Base-by-base conservation (phyloP, 2,113 vertebrate species). In the Spilogale gracilis region DNA sequence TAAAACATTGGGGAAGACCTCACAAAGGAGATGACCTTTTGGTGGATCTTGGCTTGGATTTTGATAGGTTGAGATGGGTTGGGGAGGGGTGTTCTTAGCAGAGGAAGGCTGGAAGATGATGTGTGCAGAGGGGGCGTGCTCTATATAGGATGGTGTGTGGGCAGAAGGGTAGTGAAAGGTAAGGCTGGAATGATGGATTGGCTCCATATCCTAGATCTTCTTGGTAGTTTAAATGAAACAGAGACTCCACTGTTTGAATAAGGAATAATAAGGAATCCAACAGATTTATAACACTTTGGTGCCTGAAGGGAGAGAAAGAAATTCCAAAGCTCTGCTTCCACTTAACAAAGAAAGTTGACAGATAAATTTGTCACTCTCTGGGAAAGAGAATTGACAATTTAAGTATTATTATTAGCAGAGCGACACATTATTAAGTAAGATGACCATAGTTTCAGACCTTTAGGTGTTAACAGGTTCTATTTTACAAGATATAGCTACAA, bases 281-380 rank as follows among this genome's bases (percentile, higher is more conserved):
- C 23, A 23, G 50, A 25, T 82, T 95, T 73, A 79, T 45, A 80
- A 94, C 12, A 61, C 9, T 74, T 94, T 56, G 11, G 0, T 80
- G 43, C 32, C 48, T 94, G 45, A 78, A 50, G n/a, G 69, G 52
- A 82, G 63, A 80, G 58, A 89, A 79, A 90, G 38, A 96, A 82
- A 74, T 76, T 85, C 58, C 76, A 92, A 89, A 95, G 52, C 20
- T 76, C 45, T 90, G 92, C 52, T 83, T 90, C 38, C 61, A 93
- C 23, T 91, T 95, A 91, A 85, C 63, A 69, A 78, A 94, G 61
- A 83, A 52, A 56, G 86, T 20, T 89, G 86, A 84, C 60, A 80
- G 82, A 89, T 82, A 79, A 78, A 94, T 94, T 94, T 94, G 65
- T 92, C 95, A 54, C 87, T 86, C 91, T 86, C 45, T 7, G 63